Base-by-base conservation (phyloP, 1,140 invertebrate genomes). In the Limonius californicus region DNA sequence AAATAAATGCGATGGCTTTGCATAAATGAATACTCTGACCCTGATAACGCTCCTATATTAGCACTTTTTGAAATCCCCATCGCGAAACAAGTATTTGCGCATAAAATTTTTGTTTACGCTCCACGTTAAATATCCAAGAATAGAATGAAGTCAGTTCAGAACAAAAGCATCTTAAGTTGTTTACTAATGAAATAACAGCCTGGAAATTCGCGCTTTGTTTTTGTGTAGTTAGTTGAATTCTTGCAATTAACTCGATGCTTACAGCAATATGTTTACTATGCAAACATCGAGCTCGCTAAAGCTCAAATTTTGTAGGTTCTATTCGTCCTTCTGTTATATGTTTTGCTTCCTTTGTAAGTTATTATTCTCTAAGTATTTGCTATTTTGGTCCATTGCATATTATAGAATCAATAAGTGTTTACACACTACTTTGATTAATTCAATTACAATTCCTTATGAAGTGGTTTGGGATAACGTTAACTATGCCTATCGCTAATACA, bases 21-120 rank as follows among this genome's bases (percentile, higher is more conserved):
- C 61, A 63, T 63, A 63, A 63, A 63, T 63, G 61, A 63, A 58
- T 63, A 63, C 45, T 60, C 32, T 47, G 21, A 50, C 20, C 58
- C 45, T 56, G 35, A 39, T 39, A 39, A 39, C 35, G 35, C 35
- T 39, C 35, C 11, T 32, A 60, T 60, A 60, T 64, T 60, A 64
- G 58, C 54, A 16, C 30, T 57, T 57, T 57, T 18, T 58, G 45
- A 57, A 57, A 53, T 55, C 56, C 56, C 55, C 50, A 63, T 57
- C 56, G 50, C 55, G 55, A 39, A 55, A 15, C 16, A 35, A 47
- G 54, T 47, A 57, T 57, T 57, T 54, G 47, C 16, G 32, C 35
- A 61, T 61, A 61, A 54, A 54, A 54, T 55, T 32, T 23, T 16
- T 32, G 12, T 55, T 30, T 32, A 30, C 1, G 23, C 4, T 54